Conservation (phyloP, 2,888 invertebrate species). For the Dilophus febrilis region DNA sequence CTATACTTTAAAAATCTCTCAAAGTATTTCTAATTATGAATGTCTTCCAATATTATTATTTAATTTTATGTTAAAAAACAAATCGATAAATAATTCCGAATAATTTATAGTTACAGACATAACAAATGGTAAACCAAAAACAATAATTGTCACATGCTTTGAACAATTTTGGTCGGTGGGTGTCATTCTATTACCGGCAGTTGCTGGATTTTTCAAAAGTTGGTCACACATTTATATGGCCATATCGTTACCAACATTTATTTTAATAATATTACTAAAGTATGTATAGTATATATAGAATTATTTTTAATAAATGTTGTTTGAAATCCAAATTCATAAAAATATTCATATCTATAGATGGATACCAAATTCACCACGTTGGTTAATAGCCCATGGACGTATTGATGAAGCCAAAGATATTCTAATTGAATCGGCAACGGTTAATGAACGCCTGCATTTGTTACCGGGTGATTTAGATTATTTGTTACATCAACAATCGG, state of each 20-base stretch:
- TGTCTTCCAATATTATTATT: too few species aligned
- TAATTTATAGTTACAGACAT: conserved; percentile 27
- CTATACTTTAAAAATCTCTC: too few species aligned
- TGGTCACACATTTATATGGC: conserved; percentile 32
- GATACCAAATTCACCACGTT: conserved; percentile 33
- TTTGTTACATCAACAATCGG: conserved; percentile 27
- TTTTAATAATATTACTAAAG: conserved; percentile 30
- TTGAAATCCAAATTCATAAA: not conserved
- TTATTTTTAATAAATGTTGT: not conserved
- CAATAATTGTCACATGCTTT: conserved; percentile 27
- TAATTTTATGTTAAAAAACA: not conserved
- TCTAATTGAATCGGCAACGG: conserved; percentile 24
- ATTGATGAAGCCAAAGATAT: conserved; percentile 28
- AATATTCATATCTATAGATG: conserved; percentile 17
- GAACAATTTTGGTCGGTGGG: conserved; percentile 34
- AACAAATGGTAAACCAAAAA: conserved; percentile 28
- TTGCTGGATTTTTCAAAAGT: conserved; percentile 29
- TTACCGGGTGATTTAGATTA: conserved; percentile 29
- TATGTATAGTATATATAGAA: conserved; percentile 13
- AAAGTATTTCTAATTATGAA: too few species aligned
- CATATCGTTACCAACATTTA: conserved; percentile 30
- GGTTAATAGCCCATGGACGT: conserved; percentile 30
- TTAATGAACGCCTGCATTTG: conserved; percentile 26
- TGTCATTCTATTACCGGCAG: conserved; percentile 30
- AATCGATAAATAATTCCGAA: not conserved